phyloP scores from a whole-genome alignment of 1,140 invertebrate genomes.

The Dendroctonus ponderosae region DNA sequence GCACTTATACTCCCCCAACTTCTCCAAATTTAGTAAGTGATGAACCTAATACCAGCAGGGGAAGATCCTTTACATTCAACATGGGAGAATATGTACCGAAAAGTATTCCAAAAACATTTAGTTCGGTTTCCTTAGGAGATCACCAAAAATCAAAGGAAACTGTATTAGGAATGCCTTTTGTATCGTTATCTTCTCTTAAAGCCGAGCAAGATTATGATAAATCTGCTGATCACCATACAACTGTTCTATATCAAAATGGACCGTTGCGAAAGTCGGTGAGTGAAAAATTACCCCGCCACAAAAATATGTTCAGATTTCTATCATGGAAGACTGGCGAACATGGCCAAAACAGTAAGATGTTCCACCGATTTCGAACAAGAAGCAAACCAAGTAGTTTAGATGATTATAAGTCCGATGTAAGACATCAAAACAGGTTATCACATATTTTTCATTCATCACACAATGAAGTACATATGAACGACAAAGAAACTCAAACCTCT shows the following conservation, averaged over 20 bases:
- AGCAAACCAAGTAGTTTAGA: slow-evolving; percentile 15
- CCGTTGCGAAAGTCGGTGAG: too few relatives aligned
- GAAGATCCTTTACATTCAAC: slow-evolving; percentile 17
- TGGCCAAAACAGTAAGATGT: slow-evolving; percentile 9
- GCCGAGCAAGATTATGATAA: slow-evolving; percentile 8
- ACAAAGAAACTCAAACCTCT: slow-evolving; percentile 28
- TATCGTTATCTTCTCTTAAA: slow-evolving; percentile 29
- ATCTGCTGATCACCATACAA: too few relatives aligned
- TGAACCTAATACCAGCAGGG: neutral
- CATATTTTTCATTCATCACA: slow-evolving; percentile 23
- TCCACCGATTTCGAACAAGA: slow-evolving; percentile 11
- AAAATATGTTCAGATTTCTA: too few relatives aligned
- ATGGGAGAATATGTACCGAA: slow-evolving; percentile 1
- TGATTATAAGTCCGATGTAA: slow-evolving; percentile 10
- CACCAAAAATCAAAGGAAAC: slow-evolving; percentile 36
- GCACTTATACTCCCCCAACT: slow-evolving; percentile 44
- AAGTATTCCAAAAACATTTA: slow-evolving; percentile 30
- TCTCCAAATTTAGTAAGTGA: slow-evolving; percentile 36
- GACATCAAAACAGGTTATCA: slow-evolving; percentile 16
- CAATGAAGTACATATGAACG: slow-evolving; percentile 20
- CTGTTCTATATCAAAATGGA: too few relatives aligned
- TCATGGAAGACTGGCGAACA: neutral
- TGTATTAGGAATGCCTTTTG: slow-evolving; percentile 40
- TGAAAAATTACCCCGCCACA: too few relatives aligned
- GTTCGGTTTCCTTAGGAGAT: slow-evolving; percentile 35